These are phyloP conservation scores for Podarcis siculus DNA, from an alignment of 2,797 vertebrate genomes.

Conservation along the genomic window DNA sequence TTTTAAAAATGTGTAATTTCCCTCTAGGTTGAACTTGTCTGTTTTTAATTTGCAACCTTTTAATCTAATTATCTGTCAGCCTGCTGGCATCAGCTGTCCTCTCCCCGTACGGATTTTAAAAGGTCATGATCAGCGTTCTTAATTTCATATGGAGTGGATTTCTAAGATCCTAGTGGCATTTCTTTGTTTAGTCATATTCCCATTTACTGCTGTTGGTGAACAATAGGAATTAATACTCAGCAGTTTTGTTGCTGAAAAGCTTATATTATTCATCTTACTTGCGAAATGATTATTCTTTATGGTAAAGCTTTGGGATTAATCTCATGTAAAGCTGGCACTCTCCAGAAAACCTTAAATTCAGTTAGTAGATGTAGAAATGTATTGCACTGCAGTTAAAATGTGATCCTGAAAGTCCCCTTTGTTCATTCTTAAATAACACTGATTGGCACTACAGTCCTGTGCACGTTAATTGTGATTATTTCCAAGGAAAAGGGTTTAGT, in stretches of 20 bases:
- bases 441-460: background rate
- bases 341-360: background rate
- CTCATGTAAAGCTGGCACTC: background rate
- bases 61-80: constrained; percentile 7
- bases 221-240: background rate
- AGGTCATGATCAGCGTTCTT: background rate
- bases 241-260: background rate
- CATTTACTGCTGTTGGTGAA: background rate
- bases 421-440: background rate
- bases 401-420: background rate
- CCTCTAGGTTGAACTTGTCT: background rate
- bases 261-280: background rate
- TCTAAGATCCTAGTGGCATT: background rate
- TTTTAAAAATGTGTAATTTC: background rate
- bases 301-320: background rate
- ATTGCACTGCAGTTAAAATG: background rate
- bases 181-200: background rate
- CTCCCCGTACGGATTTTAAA: background rate
- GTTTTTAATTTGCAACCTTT: background rate
- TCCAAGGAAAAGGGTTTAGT: background rate
- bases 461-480: background rate
- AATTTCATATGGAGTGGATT: background rate
- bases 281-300: background rate
- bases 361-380: background rate
- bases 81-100: background rate